Evolutionary conservation across 2,113 vertebrate genomes (phyloP).

Genomic region (Stercorarius parasiticus): DNA sequence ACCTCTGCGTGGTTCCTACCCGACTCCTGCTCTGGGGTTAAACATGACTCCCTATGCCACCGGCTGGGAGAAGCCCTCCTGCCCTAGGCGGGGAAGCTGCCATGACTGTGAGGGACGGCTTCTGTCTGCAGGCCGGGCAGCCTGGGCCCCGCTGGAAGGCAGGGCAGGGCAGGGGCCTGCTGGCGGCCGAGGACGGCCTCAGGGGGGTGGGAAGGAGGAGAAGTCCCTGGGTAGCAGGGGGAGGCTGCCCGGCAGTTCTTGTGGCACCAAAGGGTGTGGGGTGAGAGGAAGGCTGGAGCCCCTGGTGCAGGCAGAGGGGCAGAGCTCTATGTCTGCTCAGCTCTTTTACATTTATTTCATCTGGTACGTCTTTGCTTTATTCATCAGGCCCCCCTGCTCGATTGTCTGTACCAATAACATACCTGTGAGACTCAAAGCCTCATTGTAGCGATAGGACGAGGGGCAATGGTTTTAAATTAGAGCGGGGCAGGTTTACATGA

Average conservation of each 20-base stretch:
- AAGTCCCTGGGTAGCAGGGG: not conserved
- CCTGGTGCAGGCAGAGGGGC: not conserved
- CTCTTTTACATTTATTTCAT: not conserved
- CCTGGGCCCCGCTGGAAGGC: not conserved
- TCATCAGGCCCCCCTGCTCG: not conserved
- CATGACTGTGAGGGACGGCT: accelerated
- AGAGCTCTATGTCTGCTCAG: not conserved
- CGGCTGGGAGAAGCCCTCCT: accelerated
- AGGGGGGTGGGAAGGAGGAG: not conserved
- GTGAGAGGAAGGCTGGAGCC: not conserved
- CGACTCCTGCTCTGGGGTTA: not conserved
- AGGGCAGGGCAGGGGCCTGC: too few species aligned
- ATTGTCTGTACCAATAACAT: not conserved
- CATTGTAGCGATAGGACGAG: too few species aligned
- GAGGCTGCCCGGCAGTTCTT: accelerated
- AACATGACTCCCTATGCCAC: not conserved
- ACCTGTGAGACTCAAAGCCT: too few species aligned
- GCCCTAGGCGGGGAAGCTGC: not conserved
- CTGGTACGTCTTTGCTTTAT: not conserved
- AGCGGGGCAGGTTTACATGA: too few species aligned
- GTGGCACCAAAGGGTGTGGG: not conserved
- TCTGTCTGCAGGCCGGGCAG: accelerated
- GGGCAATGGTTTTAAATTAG: too few species aligned
- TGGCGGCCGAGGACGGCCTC: accelerated
- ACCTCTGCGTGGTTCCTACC: accelerated